These are phyloP conservation scores for Rhinopomastus cyanomelas DNA, from an alignment of 2,113 vertebrate genomes.

Conservation along the genomic window DNA sequence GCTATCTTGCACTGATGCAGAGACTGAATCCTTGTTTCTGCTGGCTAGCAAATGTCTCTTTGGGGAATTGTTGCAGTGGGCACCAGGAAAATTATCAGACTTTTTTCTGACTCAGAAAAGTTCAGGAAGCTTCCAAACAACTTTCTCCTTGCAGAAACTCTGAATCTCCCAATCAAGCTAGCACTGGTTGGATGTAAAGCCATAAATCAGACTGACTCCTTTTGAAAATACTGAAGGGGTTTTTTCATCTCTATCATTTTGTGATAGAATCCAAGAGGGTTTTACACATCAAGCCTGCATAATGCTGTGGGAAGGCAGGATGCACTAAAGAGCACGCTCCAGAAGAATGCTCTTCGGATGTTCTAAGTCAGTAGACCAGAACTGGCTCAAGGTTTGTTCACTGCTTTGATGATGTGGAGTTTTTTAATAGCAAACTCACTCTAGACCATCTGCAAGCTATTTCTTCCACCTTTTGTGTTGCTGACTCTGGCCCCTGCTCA, in stretches of 20 bases:
- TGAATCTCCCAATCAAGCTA: not conserved
- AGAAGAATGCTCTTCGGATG: not conserved
- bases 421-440: not conserved
- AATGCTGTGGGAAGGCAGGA: not conserved
- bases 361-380: conserved; percentile 8
- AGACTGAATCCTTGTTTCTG: not conserved
- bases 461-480: not conserved
- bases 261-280: not conserved
- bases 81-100: not conserved
- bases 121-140: conserved; percentile 22
- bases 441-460: not conserved
- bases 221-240: not conserved
- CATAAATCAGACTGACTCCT: conserved; percentile 30
- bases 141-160: conserved; percentile 1
- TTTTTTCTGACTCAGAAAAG: not conserved
- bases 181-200: not conserved
- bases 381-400: not conserved
- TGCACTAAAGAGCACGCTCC: not conserved
- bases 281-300: not conserved
- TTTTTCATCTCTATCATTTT: not conserved
- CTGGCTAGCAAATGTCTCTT: not conserved
- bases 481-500: not conserved
- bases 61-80: not conserved
- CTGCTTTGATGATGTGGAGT: not conserved
- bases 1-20: not conserved